Evolutionary conservation across 2,888 invertebrate species (phyloP).

Genomic region (Hoplodrina ambigua): DNA sequence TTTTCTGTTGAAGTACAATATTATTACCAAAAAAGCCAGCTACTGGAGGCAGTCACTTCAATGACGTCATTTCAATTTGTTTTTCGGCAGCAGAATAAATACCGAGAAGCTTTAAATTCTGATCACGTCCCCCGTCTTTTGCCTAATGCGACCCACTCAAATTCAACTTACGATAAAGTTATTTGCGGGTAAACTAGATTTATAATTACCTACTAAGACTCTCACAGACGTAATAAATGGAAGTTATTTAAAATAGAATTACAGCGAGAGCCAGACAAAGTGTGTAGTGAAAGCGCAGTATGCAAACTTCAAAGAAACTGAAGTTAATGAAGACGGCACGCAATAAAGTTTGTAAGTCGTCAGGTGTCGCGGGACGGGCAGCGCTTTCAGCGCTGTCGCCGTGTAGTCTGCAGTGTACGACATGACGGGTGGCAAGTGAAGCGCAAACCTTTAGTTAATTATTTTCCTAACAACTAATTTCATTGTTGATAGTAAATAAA

Average conservation of each 20-base stretch:
- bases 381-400: constrained; percentile 65
- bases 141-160: constrained; percentile 41
- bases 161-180: constrained; percentile 27
- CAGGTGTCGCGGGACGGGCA: constrained; percentile 73
- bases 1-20: constrained; percentile 28
- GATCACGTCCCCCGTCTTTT: constrained; percentile 46
- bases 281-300: constrained; percentile 59
- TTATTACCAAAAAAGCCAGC: constrained; percentile 14
- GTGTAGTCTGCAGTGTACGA: constrained; percentile 20
- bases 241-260: constrained; percentile 50
- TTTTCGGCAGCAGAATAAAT: constrained; percentile 35
- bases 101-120: constrained; percentile 31
- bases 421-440: constrained; percentile 4
- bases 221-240: constrained; percentile 17
- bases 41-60: constrained; percentile 18
- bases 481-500: not conserved
- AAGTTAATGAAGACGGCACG: constrained; percentile 80
- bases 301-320: constrained; percentile 78
- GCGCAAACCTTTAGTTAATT: constrained; percentile 19
- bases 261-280: constrained; percentile 43
- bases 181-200: constrained; percentile 37
- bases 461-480: constrained; percentile 7
- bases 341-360: constrained; percentile 77
- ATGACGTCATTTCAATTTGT: constrained; percentile 42
- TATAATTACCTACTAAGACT: constrained; percentile 29